phyloP scores from a whole-genome alignment of 23 tunicate species.

The Clavelina lepadiformis region DNA sequence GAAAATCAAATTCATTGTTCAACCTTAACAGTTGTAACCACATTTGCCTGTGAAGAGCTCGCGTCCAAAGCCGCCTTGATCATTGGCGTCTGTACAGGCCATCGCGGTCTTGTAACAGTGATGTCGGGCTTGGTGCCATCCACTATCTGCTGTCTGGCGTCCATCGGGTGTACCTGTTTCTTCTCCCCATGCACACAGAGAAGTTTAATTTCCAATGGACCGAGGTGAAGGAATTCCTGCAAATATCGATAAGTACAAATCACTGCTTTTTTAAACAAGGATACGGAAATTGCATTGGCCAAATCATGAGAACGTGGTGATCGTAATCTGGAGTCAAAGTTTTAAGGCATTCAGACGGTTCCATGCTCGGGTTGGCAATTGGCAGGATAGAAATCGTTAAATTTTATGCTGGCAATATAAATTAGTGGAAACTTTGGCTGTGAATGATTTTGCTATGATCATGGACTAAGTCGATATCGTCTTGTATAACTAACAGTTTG shows the following conservation, averaged over 20 bases:
- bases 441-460: no score
- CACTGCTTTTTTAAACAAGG: not conserved
- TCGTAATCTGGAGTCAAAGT: no score
- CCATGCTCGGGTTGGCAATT: no score
- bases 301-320: no score
- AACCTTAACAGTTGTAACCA: slow-evolving; percentile 2
- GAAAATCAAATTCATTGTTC: no score
- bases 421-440: no score
- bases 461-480: no score
- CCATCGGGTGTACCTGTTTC: slow-evolving; percentile 72
- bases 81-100: slow-evolving; percentile 78
- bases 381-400: no score
- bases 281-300: not conserved
- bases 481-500: no score
- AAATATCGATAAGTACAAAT: not conserved
- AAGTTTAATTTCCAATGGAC: slow-evolving; percentile 74
- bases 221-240: slow-evolving; percentile 79
- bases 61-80: slow-evolving; percentile 41
- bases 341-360: no score
- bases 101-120: slow-evolving; percentile 71
- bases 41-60: slow-evolving; percentile 1
- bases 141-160: slow-evolving; percentile 56
- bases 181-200: slow-evolving; percentile 65
- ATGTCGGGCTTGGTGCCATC: slow-evolving; percentile 73
- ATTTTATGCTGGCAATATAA: no score